Base-by-base conservation (phyloP, 2,888 invertebrate species). In the Anodontia alba region DNA sequence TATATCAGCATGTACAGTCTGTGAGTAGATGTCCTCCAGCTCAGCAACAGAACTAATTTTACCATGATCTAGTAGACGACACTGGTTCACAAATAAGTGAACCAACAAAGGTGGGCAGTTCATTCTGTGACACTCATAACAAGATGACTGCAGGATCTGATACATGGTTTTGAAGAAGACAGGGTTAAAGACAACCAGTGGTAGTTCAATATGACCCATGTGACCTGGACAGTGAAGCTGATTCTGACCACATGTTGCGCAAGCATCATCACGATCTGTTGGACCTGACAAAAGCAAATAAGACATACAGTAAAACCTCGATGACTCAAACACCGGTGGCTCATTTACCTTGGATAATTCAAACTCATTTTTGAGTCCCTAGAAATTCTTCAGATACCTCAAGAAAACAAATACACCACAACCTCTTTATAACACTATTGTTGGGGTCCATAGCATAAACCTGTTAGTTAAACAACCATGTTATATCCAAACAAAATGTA, bases 131-230 rank as follows among this genome's bases (percentile, higher is more conserved):
- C 95, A 95, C 46, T 92, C 88, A 68, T 95, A 94, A 86, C 95
- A 95, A 0, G 94, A 93, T 2, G 94, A 95, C 83, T 93, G 93
- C 80, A 95, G 84, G 33, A 95, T 79, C 95, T 38, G 38, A 95
- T 90, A 96, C 26, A 99, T 95, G 42, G 96, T 95, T 91, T 96
- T 96, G 84, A 97, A 96, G 91, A 98, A 98, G 68, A 99, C 93
- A 0, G 99, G 99, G 95, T 99, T 99, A 78, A 97, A 96, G 0
- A 98, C 97, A 0, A 98, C 96, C 17, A 99, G 95, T 0, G 98
- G 97, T 0, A 99, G 95, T 87, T 97, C 97, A 84, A 99, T 98
- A 93, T 99, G 98, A 0, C 99, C 99, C 94, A 98, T 97, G 95
- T 99, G 99, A 0, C 99, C 99, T 0, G 97, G 96, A 93, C 99